Evolutionary conservation across 2,888 invertebrate genomes (phyloP).

Genomic region (Pristionchus arcanus): DNA sequence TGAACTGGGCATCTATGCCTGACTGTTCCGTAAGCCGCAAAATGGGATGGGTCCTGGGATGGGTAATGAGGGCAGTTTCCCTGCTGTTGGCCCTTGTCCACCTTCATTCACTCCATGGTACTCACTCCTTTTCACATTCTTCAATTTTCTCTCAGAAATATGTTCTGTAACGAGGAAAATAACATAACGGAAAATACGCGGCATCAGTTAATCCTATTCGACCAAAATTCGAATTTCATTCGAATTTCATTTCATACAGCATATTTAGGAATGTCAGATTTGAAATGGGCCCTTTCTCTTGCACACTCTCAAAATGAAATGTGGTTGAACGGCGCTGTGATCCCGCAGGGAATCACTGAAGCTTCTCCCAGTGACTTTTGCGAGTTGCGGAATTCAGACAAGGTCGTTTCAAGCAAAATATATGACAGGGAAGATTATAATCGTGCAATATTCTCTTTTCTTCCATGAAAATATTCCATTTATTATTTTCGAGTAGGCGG

Average conservation of each 20-base stretch:
- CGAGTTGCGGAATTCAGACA: not conserved
- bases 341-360: not conserved
- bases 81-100: not conserved
- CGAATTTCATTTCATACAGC: too few relatives aligned
- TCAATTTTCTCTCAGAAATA: too few relatives aligned
- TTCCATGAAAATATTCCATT: not conserved
- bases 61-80: not conserved
- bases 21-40: conserved; percentile 8
- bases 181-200: not conserved
- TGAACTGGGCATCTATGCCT: not conserved
- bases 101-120: too few relatives aligned
- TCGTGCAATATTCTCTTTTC: not conserved
- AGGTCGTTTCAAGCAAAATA: not conserved
- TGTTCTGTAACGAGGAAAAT: not conserved
- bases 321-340: not conserved
- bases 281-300: not conserved
- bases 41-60: conserved; percentile 50
- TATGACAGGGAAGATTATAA: not conserved
- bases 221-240: not conserved
- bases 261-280: not conserved
- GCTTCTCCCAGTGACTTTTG: not conserved
- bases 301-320: not conserved
- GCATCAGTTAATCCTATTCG: not conserved
- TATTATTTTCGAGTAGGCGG: not conserved
- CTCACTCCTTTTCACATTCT: too few relatives aligned